Evolutionary conservation across 2,888 invertebrate species (phyloP), one percentile per base, ranked within the genome.

Genomic region (Didymodactylos carnosus): DNA sequence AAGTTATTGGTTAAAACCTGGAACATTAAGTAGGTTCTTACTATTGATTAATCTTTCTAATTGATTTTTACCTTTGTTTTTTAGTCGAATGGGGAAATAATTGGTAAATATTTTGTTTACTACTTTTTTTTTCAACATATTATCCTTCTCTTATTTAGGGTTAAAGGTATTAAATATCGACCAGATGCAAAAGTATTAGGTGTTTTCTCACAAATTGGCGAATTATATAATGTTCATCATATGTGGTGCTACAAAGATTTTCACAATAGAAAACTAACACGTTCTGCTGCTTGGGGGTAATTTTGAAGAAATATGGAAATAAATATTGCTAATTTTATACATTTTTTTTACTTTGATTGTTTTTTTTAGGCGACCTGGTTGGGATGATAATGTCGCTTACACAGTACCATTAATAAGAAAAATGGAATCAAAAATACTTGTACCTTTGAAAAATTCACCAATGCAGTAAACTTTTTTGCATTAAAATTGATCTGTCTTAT

Each of bases 41-140:
- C n/a, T n/a, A n/a, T n/a, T n/a, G n/a, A n/a, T n/a, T n/a, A n/a
- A n/a, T n/a, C n/a, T n/a, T n/a, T n/a, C n/a, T n/a, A n/a, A n/a
- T n/a, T n/a, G n/a, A n/a, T n/a, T n/a, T n/a, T n/a, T n/a, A n/a
- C n/a, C n/a, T n/a, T n/a, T n/a, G n/a, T n/a, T 13, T 43, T n/a
- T n/a, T n/a, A n/a, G n/a, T 74, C 27, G 74, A 74, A 74, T 74
- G 74, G 74, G 74, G 74, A 53, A 74, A 74, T 46, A 27, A 53
- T 23, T 74, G 74, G 74, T 70, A 70, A n/a, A n/a, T 35, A 27
- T 2, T n/a, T 4, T 25, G 3, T 27, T n/a, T 3, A 5, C 53
- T 53, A n/a, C 16, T 13, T 16, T 19, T n/a, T n/a, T 25, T 19
- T 10, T 53, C 49, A 6, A 11, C 8, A 35, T 23, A n/a, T n/a